A percentile compares a stretch with the other conserved stretches of the same genome.
phyloP scores from a whole-genome alignment of 2,797 vertebrate species.

The Aulostomus chinensis region DNA sequence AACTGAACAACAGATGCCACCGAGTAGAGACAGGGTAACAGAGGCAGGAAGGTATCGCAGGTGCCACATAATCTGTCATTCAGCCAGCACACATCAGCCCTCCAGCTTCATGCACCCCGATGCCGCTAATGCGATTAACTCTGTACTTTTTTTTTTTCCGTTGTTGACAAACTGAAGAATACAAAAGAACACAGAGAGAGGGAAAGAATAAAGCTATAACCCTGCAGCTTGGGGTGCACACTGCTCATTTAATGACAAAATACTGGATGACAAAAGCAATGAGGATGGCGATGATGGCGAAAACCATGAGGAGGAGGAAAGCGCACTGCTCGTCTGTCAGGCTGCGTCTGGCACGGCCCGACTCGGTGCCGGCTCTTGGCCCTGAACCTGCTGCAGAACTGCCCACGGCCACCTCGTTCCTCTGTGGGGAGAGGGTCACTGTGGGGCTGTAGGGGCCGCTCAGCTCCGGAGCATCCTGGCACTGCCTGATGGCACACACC shows the following conservation, averaged over 20 bases:
- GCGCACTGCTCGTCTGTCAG: constrained; percentile 96
- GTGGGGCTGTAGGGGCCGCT: constrained; percentile 91
- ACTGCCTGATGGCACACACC: constrained; percentile 91
- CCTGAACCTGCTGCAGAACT: constrained; percentile 69
- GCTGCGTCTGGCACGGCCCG: constrained; percentile 80
- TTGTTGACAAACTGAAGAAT: constrained; percentile 53
- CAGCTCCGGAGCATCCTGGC: constrained; percentile 91
- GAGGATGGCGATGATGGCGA: constrained; percentile 94
- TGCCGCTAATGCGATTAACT: constrained; percentile 69
- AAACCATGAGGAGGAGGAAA: constrained; percentile 93
- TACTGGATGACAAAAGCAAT: constrained; percentile 98
- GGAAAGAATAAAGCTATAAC: constrained; percentile 65
- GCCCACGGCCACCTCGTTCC: constrained; percentile 75
- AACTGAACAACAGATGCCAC: constrained; percentile 40
- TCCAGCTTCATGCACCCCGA: constrained; percentile 43
- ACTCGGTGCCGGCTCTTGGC: constrained; percentile 75
- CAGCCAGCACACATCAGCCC: constrained; percentile 15
- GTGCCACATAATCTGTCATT: constrained; percentile 24
- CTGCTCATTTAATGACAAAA: constrained; percentile 95
- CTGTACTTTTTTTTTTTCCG: no score
- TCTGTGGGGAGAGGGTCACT: constrained; percentile 88
- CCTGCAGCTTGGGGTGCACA: constrained; percentile 68
- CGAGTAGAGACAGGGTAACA: constrained; percentile 14
- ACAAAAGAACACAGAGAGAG: constrained; percentile 52
- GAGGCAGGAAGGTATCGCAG: constrained; percentile 46